Conservation (phyloP, 2,113 vertebrate genomes). For the Macquaria ambigua region DNA sequence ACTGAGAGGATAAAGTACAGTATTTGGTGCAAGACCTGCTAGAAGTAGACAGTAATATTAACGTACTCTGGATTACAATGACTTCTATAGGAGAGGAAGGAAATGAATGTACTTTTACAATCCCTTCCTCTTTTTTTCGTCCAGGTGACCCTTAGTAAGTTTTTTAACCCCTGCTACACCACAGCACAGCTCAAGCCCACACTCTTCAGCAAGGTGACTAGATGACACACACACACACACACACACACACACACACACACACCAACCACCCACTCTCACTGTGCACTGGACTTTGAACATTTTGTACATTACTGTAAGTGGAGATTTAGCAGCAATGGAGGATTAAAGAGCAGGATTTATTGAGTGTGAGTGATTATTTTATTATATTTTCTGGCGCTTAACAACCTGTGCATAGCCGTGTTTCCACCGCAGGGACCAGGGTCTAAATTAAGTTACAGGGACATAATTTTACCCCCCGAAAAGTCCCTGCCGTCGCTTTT, state of each 20-base stretch:
- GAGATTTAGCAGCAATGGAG: background rate
- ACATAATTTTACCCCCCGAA: too few relatives aligned
- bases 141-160: conserved; percentile 94
- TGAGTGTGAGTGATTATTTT: background rate
- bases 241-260: conserved; percentile 29
- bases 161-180: conserved; percentile 99
- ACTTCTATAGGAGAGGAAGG: background rate
- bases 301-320: background rate
- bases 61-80: background rate
- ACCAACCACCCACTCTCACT: background rate
- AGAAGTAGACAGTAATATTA: background rate
- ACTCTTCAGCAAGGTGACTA: conserved; percentile 95
- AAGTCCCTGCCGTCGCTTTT: too few relatives aligned
- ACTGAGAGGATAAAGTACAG: background rate
- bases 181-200: conserved; percentile 98
- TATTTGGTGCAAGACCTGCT: background rate
- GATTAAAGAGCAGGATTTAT: background rate
- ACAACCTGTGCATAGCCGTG: background rate
- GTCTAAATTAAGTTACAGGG: too few relatives aligned
- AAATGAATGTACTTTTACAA: background rate
- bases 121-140: conserved; percentile 35
- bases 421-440: too few relatives aligned
- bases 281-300: background rate
- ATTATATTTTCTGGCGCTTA: background rate
- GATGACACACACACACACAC: background rate